phyloP scores from a whole-genome alignment of 1,140 invertebrate species.

The Drosophila novamexicana region DNA sequence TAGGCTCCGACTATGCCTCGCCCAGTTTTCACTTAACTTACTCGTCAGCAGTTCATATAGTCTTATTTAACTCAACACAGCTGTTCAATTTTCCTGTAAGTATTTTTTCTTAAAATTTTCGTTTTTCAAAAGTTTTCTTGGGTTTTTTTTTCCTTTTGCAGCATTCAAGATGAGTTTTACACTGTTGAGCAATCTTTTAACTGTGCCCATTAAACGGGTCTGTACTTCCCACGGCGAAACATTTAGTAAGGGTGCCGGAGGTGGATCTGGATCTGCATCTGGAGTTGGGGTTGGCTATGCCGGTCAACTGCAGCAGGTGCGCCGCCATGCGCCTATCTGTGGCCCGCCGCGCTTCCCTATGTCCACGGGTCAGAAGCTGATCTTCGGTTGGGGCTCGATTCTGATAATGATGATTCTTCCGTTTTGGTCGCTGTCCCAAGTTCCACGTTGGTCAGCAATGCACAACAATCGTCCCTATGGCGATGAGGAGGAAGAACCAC shows the following conservation, averaged over 20 bases:
- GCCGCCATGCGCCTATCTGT: slow-evolving; percentile 41
- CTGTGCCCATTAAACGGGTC: slow-evolving; percentile 6
- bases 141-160: not conserved
- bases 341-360: slow-evolving; percentile 64
- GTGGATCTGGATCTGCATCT: no score
- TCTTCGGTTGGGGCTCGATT: slow-evolving; percentile 42
- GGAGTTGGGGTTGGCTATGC: not conserved
- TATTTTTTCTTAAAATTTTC: not conserved
- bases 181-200: slow-evolving; percentile 29
- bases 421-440: slow-evolving; percentile 36
- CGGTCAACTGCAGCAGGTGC: slow-evolving; percentile 39
- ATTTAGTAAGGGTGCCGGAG: not conserved
- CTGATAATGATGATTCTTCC: slow-evolving; percentile 65
- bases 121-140: not conserved
- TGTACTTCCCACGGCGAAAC: not conserved
- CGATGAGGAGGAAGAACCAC: slow-evolving; percentile 16
- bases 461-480: slow-evolving; percentile 39
- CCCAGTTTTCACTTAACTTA: not conserved
- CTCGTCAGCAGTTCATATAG: not conserved
- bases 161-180: slow-evolving; percentile 36
- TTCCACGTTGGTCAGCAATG: slow-evolving; percentile 55
- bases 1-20: slow-evolving; percentile 10
- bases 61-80: not conserved
- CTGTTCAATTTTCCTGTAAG: not conserved
- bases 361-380: slow-evolving; percentile 30